phyloP scores from a whole-genome alignment of 2,888 invertebrate species.

The Cerceris rybyensis region DNA sequence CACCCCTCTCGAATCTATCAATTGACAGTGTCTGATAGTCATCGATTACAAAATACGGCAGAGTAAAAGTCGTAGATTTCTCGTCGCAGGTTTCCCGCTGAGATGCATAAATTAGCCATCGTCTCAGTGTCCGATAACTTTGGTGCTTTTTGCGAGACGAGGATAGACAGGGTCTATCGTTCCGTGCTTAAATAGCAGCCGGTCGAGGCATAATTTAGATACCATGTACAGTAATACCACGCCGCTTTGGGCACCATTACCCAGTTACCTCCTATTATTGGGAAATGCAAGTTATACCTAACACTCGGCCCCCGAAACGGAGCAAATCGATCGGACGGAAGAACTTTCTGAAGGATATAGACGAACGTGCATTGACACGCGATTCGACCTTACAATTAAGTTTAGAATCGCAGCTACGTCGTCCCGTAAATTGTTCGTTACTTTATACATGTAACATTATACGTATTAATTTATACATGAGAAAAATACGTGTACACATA shows the following conservation, averaged over 20 bases:
- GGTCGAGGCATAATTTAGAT: conserved; percentile 50
- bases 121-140: neutral
- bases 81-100: neutral
- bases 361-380: conserved; percentile 26
- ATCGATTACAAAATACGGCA: too few relatives aligned
- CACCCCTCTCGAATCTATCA: too few relatives aligned
- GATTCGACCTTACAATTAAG: neutral
- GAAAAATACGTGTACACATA: too few relatives aligned
- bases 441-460: too few relatives aligned
- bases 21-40: too few relatives aligned
- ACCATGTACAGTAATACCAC: conserved; percentile 40
- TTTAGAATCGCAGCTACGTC: too few relatives aligned
- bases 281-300: conserved; percentile 32
- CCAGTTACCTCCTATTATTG: conserved; percentile 56
- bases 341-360: conserved; percentile 28
- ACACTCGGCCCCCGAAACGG: conserved; percentile 9
- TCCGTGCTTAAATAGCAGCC: conserved; percentile 45
- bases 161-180: conserved; percentile 31
- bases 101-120: neutral
- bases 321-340: conserved; percentile 39
- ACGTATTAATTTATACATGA: too few relatives aligned
- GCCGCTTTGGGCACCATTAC: conserved; percentile 36
- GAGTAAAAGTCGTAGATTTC: too few relatives aligned
- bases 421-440: too few relatives aligned
- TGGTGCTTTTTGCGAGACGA: conserved; percentile 8